Conservation (phyloP, 2,797 vertebrate genomes). For the Syncerus caffer region DNA sequence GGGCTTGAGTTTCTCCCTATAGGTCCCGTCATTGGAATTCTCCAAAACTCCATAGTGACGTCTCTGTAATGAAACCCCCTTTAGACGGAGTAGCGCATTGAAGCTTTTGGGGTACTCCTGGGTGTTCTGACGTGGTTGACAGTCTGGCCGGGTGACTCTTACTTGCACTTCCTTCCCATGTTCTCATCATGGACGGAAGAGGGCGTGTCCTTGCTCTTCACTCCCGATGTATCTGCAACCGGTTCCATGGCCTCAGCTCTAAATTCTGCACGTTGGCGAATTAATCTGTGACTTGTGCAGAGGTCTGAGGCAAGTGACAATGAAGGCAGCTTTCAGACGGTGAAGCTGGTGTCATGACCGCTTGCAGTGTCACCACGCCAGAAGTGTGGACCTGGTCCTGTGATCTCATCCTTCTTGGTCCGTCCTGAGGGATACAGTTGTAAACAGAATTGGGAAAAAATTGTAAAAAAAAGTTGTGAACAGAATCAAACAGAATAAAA, state of each 20-base stretch:
- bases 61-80: background rate
- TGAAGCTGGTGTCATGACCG: background rate
- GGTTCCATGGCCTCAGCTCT: background rate
- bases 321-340: conserved; percentile 24
- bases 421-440: background rate
- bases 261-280: conserved; percentile 33
- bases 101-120: background rate
- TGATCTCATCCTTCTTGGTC: background rate
- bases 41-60: background rate
- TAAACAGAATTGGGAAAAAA: conserved; percentile 43
- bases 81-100: rapidly evolving
- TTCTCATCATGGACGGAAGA: background rate
- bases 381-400: background rate
- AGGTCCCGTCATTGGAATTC: background rate
- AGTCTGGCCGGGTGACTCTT: background rate
- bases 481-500: background rate
- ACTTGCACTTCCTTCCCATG: background rate
- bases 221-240: rapidly evolving
- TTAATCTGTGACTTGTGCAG: background rate
- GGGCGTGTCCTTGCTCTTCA: background rate
- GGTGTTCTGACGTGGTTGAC: background rate
- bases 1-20: background rate
- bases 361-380: background rate
- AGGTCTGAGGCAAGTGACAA: background rate
- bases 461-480: no score